A percentile compares a stretch with the other conserved stretches of the same genome.
These are phyloP conservation scores for Phengaris arion DNA, from an alignment of 2,888 invertebrate genomes.

Conservation along the genomic window DNA sequence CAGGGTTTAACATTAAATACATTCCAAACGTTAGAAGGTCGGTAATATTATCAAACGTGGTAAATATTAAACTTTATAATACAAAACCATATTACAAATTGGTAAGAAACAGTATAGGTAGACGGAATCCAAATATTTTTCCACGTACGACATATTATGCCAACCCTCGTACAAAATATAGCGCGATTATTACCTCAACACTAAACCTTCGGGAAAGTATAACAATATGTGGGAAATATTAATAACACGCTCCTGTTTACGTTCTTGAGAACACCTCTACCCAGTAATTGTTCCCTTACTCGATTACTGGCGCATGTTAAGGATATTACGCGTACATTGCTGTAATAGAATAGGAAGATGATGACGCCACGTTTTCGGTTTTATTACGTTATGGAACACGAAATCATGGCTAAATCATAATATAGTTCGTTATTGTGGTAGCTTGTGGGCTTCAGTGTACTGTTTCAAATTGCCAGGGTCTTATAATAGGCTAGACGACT, in stretches of 20 bases:
- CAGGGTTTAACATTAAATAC: no score
- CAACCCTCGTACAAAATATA: slow-evolving; percentile 19
- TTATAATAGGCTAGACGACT: neutral
- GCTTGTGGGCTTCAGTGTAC: neutral
- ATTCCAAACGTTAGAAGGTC: neutral
- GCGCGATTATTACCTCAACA: slow-evolving; percentile 24
- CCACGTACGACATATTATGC: slow-evolving; percentile 4
- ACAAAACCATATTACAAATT: neutral
- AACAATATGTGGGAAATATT: slow-evolving; percentile 35
- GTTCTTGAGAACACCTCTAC: slow-evolving; percentile 31
- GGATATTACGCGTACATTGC: slow-evolving; percentile 56
- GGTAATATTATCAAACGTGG: neutral
- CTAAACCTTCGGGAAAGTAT: slow-evolving; percentile 33
- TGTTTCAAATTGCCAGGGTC: neutral
- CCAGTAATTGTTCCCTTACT: slow-evolving; percentile 36
- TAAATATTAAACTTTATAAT: neutral
- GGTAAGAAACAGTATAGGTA: neutral
- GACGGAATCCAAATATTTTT: slow-evolving; percentile 14
- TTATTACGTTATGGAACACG: slow-evolving; percentile 22
- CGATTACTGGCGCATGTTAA: slow-evolving; percentile 45
- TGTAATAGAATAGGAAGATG: slow-evolving; percentile 58
- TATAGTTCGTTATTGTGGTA: slow-evolving; percentile 8
- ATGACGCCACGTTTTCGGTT: slow-evolving; percentile 24
- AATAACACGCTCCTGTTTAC: slow-evolving; percentile 33
- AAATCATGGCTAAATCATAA: slow-evolving; percentile 28